A percentile compares a stretch with the other conserved stretches of the same genome.
These are phyloP conservation scores for Garrulus glandarius DNA, from an alignment of 2,797 vertebrate genomes.

Conservation along the genomic window DNA sequence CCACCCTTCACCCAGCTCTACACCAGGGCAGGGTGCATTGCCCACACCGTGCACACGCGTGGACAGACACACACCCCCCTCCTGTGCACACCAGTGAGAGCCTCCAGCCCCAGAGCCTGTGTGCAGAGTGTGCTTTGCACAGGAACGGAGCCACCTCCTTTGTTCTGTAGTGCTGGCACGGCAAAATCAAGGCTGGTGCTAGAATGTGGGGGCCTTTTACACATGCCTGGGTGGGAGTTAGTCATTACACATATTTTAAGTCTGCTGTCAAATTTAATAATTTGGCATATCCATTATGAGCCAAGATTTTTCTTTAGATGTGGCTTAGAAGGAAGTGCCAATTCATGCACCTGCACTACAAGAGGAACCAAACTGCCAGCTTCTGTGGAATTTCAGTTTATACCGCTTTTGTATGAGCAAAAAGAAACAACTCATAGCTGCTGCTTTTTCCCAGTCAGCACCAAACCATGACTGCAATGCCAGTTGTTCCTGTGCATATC, in stretches of 20 bases:
- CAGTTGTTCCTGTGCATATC: not conserved
- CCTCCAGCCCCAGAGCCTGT: not conserved
- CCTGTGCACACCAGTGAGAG: not conserved
- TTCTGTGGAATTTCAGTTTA: constrained; percentile 15
- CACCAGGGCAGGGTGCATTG: rapidly evolving
- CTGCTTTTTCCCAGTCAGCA: not conserved
- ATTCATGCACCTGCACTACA: constrained; percentile 16
- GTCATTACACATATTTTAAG: not conserved
- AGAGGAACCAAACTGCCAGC: constrained; percentile 34
- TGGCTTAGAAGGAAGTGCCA: constrained; percentile 56
- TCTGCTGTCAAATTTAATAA: constrained; percentile 11
- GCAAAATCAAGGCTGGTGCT: not conserved
- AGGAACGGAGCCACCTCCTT: not conserved
- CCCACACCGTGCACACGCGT: rapidly evolving
- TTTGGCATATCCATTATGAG: not conserved
- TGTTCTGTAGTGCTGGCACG: not conserved
- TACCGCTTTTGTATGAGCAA: not conserved
- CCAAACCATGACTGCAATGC: not conserved
- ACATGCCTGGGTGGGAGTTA: not conserved
- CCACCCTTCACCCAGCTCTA: not conserved
- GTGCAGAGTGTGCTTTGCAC: not conserved
- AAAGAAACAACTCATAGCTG: not conserved
- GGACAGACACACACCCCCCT: not conserved
- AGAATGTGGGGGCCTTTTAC: not conserved
- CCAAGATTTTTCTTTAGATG: constrained; percentile 47